Evolutionary conservation across 2,888 invertebrate genomes (phyloP), one percentile per base, ranked within the genome.

Genomic region (Dorcus parallelipipedus): DNA sequence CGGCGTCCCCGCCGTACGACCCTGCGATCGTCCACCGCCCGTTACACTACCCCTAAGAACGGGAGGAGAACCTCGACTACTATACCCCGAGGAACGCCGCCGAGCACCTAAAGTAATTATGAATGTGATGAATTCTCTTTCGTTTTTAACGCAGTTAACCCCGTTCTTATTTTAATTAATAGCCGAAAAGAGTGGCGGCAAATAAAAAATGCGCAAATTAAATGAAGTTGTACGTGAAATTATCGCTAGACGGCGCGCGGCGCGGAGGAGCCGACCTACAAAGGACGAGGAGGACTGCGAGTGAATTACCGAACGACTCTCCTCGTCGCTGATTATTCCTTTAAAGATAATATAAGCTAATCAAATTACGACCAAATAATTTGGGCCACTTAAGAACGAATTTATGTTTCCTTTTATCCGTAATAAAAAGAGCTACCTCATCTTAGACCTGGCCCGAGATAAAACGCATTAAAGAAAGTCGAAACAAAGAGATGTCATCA

Each of bases 31-130:
- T 52, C 52, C 55, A 40, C 43, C 58, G 59, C 42, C 54, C 56
- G 52, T 60, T 59, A 40, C 52, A 62, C 59, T 59, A 56, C 58
- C 61, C 64, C 54, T 56, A 58, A 62, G 64, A 58, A 60, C 60
- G 52, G 42, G 39, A 59, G 42, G 39, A 59, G 56, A 53, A 59
- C 61, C 62, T 52, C 56, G 56, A 63, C 64, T 33, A 33, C 26
- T 50, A 57, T 49, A 54, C 48, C 59, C 52, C 72, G 70, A 71
- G 73, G 74, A 72, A 60, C 58, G 61, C 69, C 66, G 66, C 71
- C 64, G 69, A 65, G 73, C 72, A 71, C 71, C 74, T 73, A 74
- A 76, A 75, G 73, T 76, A 74, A 75, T 76, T 76, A 76, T 70
- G 71, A 70, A 73, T 75, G 71, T 74, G 74, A 74, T 75, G 72